phyloP scores from a whole-genome alignment of 2,888 invertebrate genomes.

The Drosophila helvetica region DNA sequence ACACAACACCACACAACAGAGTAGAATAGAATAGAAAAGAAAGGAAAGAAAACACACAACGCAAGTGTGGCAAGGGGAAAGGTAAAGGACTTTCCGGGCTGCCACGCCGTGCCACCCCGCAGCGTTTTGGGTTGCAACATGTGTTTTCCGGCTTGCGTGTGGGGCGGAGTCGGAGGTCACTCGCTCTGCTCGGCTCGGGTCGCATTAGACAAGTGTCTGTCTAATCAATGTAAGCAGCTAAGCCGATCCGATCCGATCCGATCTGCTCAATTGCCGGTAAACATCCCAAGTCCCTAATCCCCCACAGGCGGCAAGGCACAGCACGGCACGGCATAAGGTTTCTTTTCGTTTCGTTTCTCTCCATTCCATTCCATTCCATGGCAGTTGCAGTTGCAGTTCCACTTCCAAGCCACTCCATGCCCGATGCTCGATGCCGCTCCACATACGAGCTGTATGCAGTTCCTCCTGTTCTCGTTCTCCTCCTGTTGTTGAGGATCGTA shows the following conservation, averaged over 20 bases:
- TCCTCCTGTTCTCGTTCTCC: slow-evolving; percentile 18
- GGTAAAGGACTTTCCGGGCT: slow-evolving; percentile 1
- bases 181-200: slow-evolving; percentile 23
- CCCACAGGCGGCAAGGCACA: not conserved
- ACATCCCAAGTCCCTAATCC: slow-evolving; percentile 21
- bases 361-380: not conserved
- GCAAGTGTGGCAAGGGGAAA: slow-evolving; percentile 1
- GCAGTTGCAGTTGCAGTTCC: no score
- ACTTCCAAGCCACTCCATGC: not conserved
- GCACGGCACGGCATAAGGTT: not conserved
- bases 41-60: slow-evolving; percentile 22
- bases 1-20: not conserved
- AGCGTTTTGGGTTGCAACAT: slow-evolving; percentile 56
- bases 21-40: slow-evolving; percentile 10
- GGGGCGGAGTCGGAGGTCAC: not conserved
- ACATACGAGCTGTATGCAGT: not conserved
- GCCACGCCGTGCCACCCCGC: slow-evolving; percentile 58
- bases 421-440: slow-evolving; percentile 9
- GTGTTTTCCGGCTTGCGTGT: slow-evolving; percentile 23
- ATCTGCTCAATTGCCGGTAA: slow-evolving; percentile 57
- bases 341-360: slow-evolving; percentile 6
- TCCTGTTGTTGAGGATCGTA: slow-evolving; percentile 23
- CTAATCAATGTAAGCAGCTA: slow-evolving; percentile 68
- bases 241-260: slow-evolving; percentile 48
- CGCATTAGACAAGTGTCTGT: slow-evolving; percentile 62